These are phyloP conservation scores for Lanius ludovicianus DNA, from an alignment of 2,113 vertebrate species.

Conservation along the genomic window DNA sequence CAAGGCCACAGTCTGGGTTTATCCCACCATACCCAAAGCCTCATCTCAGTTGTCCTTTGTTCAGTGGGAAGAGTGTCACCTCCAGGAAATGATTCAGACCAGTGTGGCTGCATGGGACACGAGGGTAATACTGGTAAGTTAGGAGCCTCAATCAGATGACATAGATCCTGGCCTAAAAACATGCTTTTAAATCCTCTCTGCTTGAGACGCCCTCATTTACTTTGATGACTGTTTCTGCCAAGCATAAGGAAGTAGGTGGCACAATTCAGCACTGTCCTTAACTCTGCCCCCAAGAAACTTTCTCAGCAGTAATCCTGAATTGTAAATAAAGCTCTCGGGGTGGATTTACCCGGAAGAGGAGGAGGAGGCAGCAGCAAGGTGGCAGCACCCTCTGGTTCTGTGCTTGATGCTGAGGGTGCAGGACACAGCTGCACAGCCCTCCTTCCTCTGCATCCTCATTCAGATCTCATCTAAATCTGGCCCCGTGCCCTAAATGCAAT, in stretches of 20 bases:
- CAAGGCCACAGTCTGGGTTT: background rate
- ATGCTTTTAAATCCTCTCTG: background rate
- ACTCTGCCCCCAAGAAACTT: background rate
- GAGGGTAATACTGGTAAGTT: background rate
- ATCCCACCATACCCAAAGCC: background rate
- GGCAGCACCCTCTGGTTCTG: background rate
- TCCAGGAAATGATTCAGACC: background rate
- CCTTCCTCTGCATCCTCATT: background rate
- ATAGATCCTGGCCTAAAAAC: background rate
- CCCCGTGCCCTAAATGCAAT: background rate
- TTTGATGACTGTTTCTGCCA: background rate
- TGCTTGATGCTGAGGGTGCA: background rate
- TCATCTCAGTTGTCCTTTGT: background rate
- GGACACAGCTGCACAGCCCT: background rate
- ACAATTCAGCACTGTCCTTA: background rate
- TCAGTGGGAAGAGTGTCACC: background rate
- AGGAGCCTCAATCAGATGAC: background rate
- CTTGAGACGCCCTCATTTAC: background rate
- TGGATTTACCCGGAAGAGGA: background rate
- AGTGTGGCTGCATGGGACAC: background rate
- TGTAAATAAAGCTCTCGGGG: background rate
- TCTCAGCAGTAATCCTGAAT: background rate
- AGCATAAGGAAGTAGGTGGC: background rate
- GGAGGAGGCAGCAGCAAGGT: background rate
- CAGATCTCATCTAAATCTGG: background rate